Conservation (phyloP, 1,140 invertebrate genomes). For the Calosoma granatense region DNA sequence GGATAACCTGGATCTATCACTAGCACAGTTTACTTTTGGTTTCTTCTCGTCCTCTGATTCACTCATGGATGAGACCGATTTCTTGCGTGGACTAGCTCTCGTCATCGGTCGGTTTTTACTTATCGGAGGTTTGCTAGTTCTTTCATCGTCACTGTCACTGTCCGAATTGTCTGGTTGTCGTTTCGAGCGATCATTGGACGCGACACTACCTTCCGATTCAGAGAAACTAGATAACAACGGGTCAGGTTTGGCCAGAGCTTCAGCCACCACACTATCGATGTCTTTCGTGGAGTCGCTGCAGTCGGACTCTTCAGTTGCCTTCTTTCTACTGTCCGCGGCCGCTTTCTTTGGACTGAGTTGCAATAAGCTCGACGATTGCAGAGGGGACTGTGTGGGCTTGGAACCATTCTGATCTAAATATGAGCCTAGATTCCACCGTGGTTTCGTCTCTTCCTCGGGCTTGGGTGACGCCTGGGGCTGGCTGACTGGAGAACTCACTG, state of each 20-base stretch:
- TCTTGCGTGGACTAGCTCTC: constrained; percentile 25
- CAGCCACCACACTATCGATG: constrained; percentile 36
- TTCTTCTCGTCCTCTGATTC: constrained; percentile 24
- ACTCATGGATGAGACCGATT: constrained; percentile 23
- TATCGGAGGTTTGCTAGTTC: constrained; percentile 19
- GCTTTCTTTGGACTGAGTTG: constrained; percentile 12
- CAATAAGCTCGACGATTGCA: constrained; percentile 11
- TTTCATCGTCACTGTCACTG: constrained; percentile 25
- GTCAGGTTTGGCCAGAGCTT: constrained; percentile 25
- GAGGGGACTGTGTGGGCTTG: constrained; percentile 6
- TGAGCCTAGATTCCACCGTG: constrained; percentile 42
- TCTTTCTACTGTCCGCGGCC: constrained; percentile 18
- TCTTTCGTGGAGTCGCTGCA: constrained; percentile 36
- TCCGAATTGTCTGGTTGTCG: constrained; percentile 19
- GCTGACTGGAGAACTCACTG: constrained; percentile 29
- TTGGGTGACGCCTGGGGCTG: constrained; percentile 33
- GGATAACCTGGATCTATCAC: constrained; percentile 14
- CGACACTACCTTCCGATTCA: constrained; percentile 24
- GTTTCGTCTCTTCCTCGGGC: constrained; percentile 30
- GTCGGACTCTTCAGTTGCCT: constrained; percentile 29
- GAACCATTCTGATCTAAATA: constrained; percentile 30
- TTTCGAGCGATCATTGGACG: constrained; percentile 1
- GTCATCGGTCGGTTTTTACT: constrained; percentile 25
- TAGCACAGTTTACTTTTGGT: background rate
- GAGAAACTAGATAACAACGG: constrained; percentile 29